Evolutionary conservation across 2,113 vertebrate species (phyloP).

Genomic region (Hystrix cristata): DNA sequence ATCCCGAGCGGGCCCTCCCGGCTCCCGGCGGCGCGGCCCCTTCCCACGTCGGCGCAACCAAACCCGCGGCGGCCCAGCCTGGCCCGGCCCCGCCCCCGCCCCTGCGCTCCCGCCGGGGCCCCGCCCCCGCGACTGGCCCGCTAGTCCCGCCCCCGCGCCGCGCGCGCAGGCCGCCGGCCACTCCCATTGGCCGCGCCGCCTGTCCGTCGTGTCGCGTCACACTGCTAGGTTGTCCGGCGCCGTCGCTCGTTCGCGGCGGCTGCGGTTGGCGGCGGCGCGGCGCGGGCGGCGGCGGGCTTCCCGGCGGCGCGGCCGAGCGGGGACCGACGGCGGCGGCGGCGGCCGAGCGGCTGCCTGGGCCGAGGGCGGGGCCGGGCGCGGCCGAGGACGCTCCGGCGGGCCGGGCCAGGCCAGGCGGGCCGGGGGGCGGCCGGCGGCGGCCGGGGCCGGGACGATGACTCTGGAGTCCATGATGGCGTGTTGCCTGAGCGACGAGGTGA

Average conservation of each 20-base stretch:
- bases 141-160: constrained; percentile 36
- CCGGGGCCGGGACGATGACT: constrained; percentile 75
- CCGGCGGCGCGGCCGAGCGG: background rate
- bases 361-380: background rate
- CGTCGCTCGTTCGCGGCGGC: constrained; percentile 80
- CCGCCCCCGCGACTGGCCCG: constrained; percentile 50
- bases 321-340: constrained; percentile 47
- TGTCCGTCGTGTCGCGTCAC: constrained; percentile 69
- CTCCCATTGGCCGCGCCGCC: constrained; percentile 66
- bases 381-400: constrained; percentile 47
- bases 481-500: constrained; percentile 97
- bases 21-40: constrained; percentile 59
- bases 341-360: constrained; percentile 54
- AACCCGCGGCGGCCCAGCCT: constrained; percentile 62
- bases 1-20: constrained; percentile 75
- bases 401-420: constrained; percentile 7
- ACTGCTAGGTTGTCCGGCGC: constrained; percentile 79
- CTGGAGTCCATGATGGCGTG: constrained; percentile 96
- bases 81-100: constrained; percentile 74
- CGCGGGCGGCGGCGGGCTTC: constrained; percentile 15
- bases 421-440: constrained; percentile 78
- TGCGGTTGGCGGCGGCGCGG: constrained; percentile 73
- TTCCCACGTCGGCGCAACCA: constrained; percentile 76
- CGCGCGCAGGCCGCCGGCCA: background rate
- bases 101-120: constrained; percentile 47